Base-by-base conservation (phyloP, 1,140 invertebrate species). In the Euura lappo region DNA sequence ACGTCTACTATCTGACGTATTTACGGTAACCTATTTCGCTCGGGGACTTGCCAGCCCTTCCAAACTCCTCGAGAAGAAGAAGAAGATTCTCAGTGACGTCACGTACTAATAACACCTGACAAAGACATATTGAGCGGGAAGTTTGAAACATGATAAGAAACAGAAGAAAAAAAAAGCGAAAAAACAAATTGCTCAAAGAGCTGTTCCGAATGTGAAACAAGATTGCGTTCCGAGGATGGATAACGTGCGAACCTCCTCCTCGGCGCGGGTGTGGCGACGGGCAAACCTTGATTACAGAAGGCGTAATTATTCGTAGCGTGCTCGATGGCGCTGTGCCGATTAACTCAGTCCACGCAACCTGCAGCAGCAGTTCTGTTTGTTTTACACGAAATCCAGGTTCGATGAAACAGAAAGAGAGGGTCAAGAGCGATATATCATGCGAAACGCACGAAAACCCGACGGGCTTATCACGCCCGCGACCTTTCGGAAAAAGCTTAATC, bases 401-500 rank as follows among this genome's bases (percentile, higher is more conserved):
- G 51, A 60, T 8, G 51, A 60, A 60, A 60, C 8, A 60, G 51
- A 4, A 60, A 60, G 8, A 60, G 51, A 60, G 51, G 51, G 51
- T 60, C 51, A 60, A 60, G 51, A 8, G 51, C 51, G 5, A 60
- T 60, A 60, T 60, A 60, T 60, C 13, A 6, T n/a, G 51, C 51
- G 51, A 60, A 60, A 5, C 51, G 51, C 13, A 60, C 51, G 51
- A 28, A 60, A 60, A 60, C 51, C 51, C 51, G 13, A n/a, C 51
- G 51, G 13, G 51, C 51, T 60, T 60, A 60, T 60, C 51, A n/a
- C 51, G 8, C 10, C 0, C 51, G 51, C 8, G 51, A 60, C 51
- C 51, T 60, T 60, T 60, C 51, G 51, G 51, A 3, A n/a, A 60
- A 60, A 60, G 51, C 51, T 60, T 60, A 60, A 60, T 60, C 51